Percentiles rank a stretch among this genome's conserved stretches.
phyloP scores from a whole-genome alignment of 2,888 invertebrate genomes.

The Choristoneura rosaceana region DNA sequence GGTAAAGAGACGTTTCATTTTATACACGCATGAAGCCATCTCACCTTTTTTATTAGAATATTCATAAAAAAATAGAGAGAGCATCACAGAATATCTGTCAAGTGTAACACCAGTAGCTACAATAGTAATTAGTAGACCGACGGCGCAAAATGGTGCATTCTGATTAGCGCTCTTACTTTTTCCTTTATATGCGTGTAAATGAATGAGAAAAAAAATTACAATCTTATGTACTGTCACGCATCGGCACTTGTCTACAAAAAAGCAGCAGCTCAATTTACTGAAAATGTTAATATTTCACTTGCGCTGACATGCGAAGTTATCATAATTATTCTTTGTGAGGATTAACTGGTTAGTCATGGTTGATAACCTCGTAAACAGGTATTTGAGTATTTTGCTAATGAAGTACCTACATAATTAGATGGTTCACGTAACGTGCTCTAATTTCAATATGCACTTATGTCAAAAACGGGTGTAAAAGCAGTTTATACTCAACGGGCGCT shows the following conservation, averaged over 20 bases:
- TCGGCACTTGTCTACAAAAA: neutral
- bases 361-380: neutral
- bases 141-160: too few species aligned
- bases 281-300: neutral
- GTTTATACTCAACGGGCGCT: too few species aligned
- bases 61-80: too few species aligned
- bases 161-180: neutral
- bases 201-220: neutral
- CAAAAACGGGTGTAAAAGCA: too few species aligned
- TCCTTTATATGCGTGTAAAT: neutral
- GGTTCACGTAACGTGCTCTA: neutral
- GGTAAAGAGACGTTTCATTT: too few species aligned
- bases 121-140: too few species aligned
- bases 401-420: neutral
- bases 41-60: too few species aligned
- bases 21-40: too few species aligned
- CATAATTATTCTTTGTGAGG: neutral
- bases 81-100: too few species aligned
- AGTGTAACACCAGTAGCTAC: too few species aligned
- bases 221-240: neutral
- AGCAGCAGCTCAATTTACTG: neutral
- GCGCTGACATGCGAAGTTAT: neutral
- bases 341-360: neutral
- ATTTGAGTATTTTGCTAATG: neutral
- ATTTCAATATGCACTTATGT: too few species aligned